Base-by-base conservation (phyloP, 2,113 vertebrate genomes). In the Chinchilla lanigera region DNA sequence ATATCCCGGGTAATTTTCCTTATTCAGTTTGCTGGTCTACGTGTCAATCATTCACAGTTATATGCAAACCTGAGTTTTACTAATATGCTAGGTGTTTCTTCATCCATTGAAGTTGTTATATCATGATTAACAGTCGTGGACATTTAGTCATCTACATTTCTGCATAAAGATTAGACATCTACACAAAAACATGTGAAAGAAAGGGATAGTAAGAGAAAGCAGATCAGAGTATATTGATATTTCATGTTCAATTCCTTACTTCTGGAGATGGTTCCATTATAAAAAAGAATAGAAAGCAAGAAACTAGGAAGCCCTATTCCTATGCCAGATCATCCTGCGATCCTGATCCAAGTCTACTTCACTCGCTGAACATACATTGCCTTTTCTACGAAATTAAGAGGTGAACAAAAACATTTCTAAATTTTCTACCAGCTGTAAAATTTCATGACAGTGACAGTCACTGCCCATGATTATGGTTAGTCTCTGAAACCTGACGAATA, bases 141-240 rank as follows among this genome's bases (percentile, higher is more conserved):
- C 22, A 90, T n/a, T 69, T 83, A 87, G 41, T 96, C 33, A 73
- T 50, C 22, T 54, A 24, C 28, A 85, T 95, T 97, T 88, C 82
- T 61, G 67, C 19, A 56, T 78, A 80, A 81, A 38, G 13, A 54
- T 87, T n/a, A 33, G n/a, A 81, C 52, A 38, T 41, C 63, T 95
- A 81, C 24, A 86, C 38, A 89, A 35, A 95, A 44, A 67, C 44
- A 47, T 50, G 13, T 22, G 67, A 80, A 67, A 77, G 60, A 82
- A 85, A 92, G 1, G 35, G 7, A 81, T 30, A 65, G 54, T 14
- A 61, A 85, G 63, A 13, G 86, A 19, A 28, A 67, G 33, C 63
- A n/a, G 13, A n/a, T 71, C 85, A 85, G 17, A 11, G 52, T n/a
- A 33, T 58, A 33, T 44, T 65, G 4, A 60, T 54, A 86, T 17